Evolutionary conservation across 1,140 invertebrate genomes (phyloP).

Genomic region (Pogonomyrmex barbatus): DNA sequence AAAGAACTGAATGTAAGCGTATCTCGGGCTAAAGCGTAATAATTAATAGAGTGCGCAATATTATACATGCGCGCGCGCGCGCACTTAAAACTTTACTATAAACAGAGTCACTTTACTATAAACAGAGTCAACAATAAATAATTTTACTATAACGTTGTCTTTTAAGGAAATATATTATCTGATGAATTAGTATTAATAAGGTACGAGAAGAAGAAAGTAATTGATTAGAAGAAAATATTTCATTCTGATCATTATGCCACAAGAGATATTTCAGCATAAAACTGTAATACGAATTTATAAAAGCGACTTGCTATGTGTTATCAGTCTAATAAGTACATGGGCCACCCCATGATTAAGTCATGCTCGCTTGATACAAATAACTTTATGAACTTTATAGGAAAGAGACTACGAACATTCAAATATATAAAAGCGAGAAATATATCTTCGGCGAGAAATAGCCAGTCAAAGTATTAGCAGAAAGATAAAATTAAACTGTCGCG

Average conservation of each 20-base stretch:
- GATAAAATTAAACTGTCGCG: slow-evolving; percentile 15
- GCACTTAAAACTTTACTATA: background rate
- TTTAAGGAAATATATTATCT: slow-evolving; percentile 2
- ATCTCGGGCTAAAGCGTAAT: background rate
- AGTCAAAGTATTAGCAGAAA: slow-evolving; percentile 43
- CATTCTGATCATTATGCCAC: slow-evolving; percentile 38
- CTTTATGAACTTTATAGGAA: background rate
- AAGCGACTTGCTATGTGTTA: slow-evolving; percentile 22
- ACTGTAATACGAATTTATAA: slow-evolving; percentile 29
- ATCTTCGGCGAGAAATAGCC: slow-evolving; percentile 32
- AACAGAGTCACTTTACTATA: background rate
- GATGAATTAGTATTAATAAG: slow-evolving; percentile 32
- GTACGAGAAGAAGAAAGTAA: background rate
- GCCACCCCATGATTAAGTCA: slow-evolving; percentile 35
- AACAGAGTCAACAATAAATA: slow-evolving; percentile 19
- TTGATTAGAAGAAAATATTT: background rate
- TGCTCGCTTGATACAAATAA: slow-evolving; percentile 21
- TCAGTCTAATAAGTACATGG: slow-evolving; percentile 71
- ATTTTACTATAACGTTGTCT: slow-evolving; percentile 32
- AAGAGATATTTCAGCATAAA: slow-evolving; percentile 19
- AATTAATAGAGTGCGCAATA: slow-evolving; percentile 2
- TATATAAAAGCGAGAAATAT: slow-evolving; percentile 22
- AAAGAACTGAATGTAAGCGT: slow-evolving; percentile 20
- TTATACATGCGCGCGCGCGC: background rate
- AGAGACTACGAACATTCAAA: background rate